Base-by-base conservation (phyloP, 2,113 vertebrate species). In the Oreochromis tanganicae region DNA sequence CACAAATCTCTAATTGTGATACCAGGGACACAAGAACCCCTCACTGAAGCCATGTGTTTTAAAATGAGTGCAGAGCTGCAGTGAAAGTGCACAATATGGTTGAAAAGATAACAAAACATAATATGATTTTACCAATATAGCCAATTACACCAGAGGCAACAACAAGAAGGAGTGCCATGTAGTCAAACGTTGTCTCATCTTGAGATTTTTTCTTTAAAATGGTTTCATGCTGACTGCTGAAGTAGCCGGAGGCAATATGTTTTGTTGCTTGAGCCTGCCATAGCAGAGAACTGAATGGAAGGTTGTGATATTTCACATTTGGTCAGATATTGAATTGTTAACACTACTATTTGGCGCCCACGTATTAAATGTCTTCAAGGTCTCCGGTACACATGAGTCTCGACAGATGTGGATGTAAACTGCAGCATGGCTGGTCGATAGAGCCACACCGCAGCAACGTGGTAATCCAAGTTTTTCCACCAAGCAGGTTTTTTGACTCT, bases 1-100 rank as follows among this genome's bases (percentile, higher is more conserved):
- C 84, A 79, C 56, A 66, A 38, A 85, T 78, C 66, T 91, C 29
- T 90, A 84, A 93, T 90, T 83, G 85, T 29, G 68, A 83, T 84
- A 92, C 85, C 56, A 29, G 71, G 55, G 38, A 21, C 79, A 85
- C 61, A 89, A 84, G 83, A 87, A 82, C 55, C 38, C 41, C 82
- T 68, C 61, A 21, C 24, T 82, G 21, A 80, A 86, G 81, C 54
- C 17, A 48, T 73, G 43, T 56, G 38, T 41, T 89, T 59, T 73
- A 32, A 87, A 79, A 85, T 9, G 24, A 73, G 41, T 5, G 24
- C 9, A 10, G 34, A 38, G 41, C 21, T 66, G 21, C 17, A 52
- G 29, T 79, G 27, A 80, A 85, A 80, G 21, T 43, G 6, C 38
- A 36, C 13, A 12, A 38, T 82, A 32, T 84, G 56, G 81, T 81